Evolutionary conservation across 2,888 invertebrate species (phyloP), one percentile per base, ranked within the genome.

Genomic region (Perizoma flavofasciatum): DNA sequence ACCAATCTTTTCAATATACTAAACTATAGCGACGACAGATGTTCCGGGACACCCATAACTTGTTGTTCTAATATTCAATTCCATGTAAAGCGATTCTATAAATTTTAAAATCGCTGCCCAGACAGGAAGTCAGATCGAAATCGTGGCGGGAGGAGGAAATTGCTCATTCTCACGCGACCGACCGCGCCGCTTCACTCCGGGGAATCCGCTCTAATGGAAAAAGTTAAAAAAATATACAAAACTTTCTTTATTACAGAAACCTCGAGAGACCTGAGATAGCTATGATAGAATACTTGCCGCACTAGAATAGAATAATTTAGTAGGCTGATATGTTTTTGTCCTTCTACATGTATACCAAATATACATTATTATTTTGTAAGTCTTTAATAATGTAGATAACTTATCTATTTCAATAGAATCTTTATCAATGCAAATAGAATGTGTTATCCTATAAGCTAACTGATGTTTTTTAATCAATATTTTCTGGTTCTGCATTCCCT

Each of bases 111-210:
- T 89, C 88, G 87, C 85, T 83, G 85, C 79, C 81, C 88, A 86
- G 88, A 85, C 89, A 83, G 90, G 90, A 90, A 91, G 89, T 84
- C 87, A 87, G 90, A 90, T 91, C 88, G 88, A 87, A 90, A 90
- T 91, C 90, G 86, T 79, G 84, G 86, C 88, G 86, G 81, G 81
- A 81, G 77, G 83, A 83, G 90, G 90, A 90, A 90, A 90, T 90
- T 90, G 89, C 89, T 91, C 90, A 89, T 89, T 89, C 90, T 89
- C 90, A 90, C 90, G 90, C 90, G 86, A 89, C 78, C 85, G 82
- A 78, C 81, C 83, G 79, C 78, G 79, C 78, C 80, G 80, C 78
- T 81, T 78, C 82, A 78, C 82, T 80, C 84, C 78, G 67, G 82
- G 83, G 85, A 83, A 85, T 83, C 83, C 81, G 83, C 78, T 83